A percentile compares a stretch with the other conserved stretches of the same genome.
phyloP scores from a whole-genome alignment of 2,113 vertebrate genomes.

The Nerophis ophidion region DNA sequence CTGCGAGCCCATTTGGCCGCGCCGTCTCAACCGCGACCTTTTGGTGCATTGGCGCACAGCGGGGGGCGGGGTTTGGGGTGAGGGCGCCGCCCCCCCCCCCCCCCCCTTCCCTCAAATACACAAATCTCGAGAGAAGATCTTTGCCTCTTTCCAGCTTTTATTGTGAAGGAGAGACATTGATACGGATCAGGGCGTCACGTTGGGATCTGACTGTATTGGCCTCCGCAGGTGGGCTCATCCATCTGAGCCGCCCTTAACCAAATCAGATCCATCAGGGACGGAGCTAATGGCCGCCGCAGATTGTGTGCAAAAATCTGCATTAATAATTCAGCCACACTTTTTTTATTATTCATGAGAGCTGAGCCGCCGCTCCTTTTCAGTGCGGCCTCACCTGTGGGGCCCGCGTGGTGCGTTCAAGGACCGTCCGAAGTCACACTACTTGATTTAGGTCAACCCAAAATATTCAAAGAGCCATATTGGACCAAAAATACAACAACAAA shows the following conservation, averaged over 20 bases:
- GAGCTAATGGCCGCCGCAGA: constrained; percentile 63
- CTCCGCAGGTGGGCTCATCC: constrained; percentile 46
- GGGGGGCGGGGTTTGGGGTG: neutral
- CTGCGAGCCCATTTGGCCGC: constrained; percentile 23
- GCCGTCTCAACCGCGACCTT: constrained; percentile 40
- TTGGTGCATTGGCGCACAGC: neutral
- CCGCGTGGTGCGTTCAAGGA: too few species aligned
- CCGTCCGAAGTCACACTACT: too few species aligned
- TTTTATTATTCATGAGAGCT: constrained; percentile 62
- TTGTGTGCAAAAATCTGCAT: constrained; percentile 72
- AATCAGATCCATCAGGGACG: constrained; percentile 63
- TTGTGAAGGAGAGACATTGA: constrained; percentile 43
- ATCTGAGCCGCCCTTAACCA: constrained; percentile 64
- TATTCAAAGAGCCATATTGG: too few species aligned
- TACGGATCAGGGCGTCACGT: constrained; percentile 30
- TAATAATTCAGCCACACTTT: constrained; percentile 60
- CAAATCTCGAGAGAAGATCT: constrained; percentile 3
- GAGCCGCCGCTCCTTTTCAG: constrained; percentile 2
- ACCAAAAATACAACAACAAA: too few species aligned
- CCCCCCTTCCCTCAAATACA: neutral
- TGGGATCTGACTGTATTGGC: constrained; percentile 54
- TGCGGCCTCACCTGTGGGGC: too few species aligned
- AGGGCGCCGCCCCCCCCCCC: neutral
- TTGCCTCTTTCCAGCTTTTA: constrained; percentile 16
- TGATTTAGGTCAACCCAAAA: too few species aligned